Base-by-base conservation (phyloP, 2,888 invertebrate species). In the Pammene aurita region DNA sequence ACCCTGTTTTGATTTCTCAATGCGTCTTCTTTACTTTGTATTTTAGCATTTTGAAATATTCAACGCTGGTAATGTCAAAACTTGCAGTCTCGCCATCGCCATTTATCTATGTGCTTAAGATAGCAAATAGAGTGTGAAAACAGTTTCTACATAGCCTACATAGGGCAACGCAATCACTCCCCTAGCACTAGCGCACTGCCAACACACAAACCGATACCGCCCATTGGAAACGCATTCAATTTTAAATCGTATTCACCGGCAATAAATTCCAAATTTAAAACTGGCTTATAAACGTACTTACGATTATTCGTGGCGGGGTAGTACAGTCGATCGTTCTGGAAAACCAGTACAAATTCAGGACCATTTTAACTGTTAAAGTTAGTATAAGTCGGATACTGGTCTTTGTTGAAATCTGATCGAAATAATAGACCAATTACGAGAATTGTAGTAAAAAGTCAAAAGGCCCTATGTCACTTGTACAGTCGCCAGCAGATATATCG, bases 121-220 rank as follows among this genome's bases (percentile, higher is more conserved):
- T 58, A 71, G 75, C 77, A 85, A 87, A 84, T 87, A 83, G 87
- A 86, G 77, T 87, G 85, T 85, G 80, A 85, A 84, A 81, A 83
- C 56, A 77, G 74, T 80, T 81, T 78, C 79, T 54, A 62, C 77
- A 76, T 71, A 73, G 73, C 77, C 79, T 54, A 62, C 77, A 76
- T 71, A 73, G 73, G 7, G 54, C 54, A n/a, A 34, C n/a, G 54
- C 54, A 54, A 54, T 54, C 7, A n/a, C 34, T 34, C n/a, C 4
- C 13, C 34, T 16, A 50, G 13, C 44, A 44, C 10, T 44, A 2
- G 38, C 9, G 9, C 38, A 38, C 7, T 38, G 38, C 7, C 26
- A 26, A 26, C 38, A 7, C 38, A 38, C 38, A 38, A 1, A 9
- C 38, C 38, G 5, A 26, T 26, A 5, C 2, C 9, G 9, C 4